phyloP scores from a whole-genome alignment of 2,888 invertebrate genomes.

The Bellardia bayeri region DNA sequence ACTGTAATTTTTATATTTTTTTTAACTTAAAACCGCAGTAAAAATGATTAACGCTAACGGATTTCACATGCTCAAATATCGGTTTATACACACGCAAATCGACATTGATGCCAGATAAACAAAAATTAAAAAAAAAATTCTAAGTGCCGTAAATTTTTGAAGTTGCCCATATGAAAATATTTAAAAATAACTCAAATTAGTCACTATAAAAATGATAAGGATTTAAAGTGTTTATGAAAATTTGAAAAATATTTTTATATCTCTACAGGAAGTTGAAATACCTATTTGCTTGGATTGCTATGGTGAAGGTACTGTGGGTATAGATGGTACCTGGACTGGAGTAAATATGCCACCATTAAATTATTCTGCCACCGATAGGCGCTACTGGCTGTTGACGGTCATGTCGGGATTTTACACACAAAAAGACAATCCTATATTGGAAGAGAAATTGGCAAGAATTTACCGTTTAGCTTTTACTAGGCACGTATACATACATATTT shows the following conservation, averaged over 20 bases:
- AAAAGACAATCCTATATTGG: conserved; percentile 88
- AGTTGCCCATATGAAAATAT: no score
- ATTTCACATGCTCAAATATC: no score
- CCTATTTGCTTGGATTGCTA: conserved; percentile 83
- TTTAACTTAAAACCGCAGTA: no score
- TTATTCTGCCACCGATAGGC: conserved; percentile 86
- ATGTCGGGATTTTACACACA: conserved; percentile 86
- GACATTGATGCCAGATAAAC: no score
- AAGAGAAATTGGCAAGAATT: conserved; percentile 89
- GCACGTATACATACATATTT: conserved; percentile 81
- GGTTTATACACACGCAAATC: no score
- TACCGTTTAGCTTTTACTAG: conserved; percentile 93
- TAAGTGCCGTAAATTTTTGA: no score
- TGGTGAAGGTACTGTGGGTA: conserved; percentile 77
- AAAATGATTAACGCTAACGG: no score
- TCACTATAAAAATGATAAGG: no score
- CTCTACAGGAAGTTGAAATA: conserved; percentile 81
- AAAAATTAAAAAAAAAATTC: no score
- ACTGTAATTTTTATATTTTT: no score
- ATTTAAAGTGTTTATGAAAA: no score
- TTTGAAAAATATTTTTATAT: neutral
- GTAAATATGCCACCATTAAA: conserved; percentile 80
- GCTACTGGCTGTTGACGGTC: conserved; percentile 93
- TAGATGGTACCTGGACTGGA: conserved; percentile 80
- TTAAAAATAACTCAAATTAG: no score